phyloP scores from a whole-genome alignment of 2,113 vertebrate species.

The Carlito syrichta region DNA sequence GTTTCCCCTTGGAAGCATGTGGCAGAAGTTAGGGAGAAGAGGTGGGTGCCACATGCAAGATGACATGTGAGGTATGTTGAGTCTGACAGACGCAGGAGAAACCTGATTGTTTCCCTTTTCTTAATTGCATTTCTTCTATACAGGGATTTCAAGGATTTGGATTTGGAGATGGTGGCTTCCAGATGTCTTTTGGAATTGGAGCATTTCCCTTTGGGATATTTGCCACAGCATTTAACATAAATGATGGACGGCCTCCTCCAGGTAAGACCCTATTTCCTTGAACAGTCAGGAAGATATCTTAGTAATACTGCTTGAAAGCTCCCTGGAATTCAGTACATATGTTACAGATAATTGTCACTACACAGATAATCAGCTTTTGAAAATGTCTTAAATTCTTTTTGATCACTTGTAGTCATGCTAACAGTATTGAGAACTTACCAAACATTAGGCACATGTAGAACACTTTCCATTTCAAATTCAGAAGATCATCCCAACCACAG shows the following conservation, averaged over 20 bases:
- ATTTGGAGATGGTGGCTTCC: slow-evolving; percentile 98
- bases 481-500: background rate
- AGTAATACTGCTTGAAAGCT: background rate
- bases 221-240: slow-evolving; percentile 99
- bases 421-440: background rate
- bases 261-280: slow-evolving; percentile 80
- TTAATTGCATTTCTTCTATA: slow-evolving; percentile 17
- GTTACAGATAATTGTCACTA: background rate
- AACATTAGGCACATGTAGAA: background rate
- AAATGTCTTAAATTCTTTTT: background rate
- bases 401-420: background rate
- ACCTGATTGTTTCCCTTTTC: background rate
- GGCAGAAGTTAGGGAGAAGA: background rate
- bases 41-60: background rate
- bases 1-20: background rate
- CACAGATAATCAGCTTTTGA: slow-evolving; percentile 3
- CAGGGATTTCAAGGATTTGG: slow-evolving; percentile 99
- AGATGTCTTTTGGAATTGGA: slow-evolving; percentile 99
- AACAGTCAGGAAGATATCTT: background rate
- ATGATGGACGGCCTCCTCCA: slow-evolving; percentile 96
- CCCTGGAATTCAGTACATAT: background rate
- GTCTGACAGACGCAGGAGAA: background rate
- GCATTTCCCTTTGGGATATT: slow-evolving; percentile 99
- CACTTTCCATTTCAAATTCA: background rate
- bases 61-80: background rate